Evolutionary conservation across 2,888 invertebrate species (phyloP), one percentile per base, ranked within the genome.

Genomic region (Drosophila colorata): DNA sequence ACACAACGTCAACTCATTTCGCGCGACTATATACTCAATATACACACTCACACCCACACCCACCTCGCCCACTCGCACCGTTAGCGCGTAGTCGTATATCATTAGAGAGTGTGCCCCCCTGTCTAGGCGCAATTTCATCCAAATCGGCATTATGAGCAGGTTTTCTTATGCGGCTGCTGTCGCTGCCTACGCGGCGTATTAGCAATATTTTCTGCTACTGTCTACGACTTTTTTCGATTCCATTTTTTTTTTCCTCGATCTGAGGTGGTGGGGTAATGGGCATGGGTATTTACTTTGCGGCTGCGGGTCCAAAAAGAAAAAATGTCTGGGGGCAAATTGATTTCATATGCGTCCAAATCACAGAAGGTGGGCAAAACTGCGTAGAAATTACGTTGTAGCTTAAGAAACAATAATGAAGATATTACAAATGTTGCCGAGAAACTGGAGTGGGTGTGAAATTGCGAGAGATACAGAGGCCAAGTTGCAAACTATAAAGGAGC

Each of bases 71-170:
- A 18, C 13, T 23, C 31, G 58, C 55, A 63, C 63, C 43, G 43
- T 47, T 56, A 56, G 49, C 71, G 43, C 49, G 44, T 56, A 53
- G 63, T 69, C 76, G 88, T 85, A 83, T 86, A 86, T 85, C 88
- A 87, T 83, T 87, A 77, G 80, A 74, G 68, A 31, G 53, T 23
- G 25, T 57, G 55, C 52, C 63, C 43, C 31, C 58, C 33, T 41
- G 68, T 64, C 74, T 70, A 80, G 80, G 71, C 67, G 65, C 65
- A 66, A 63, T 74, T 77, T 68, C 74, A 80, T 80, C 87, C 71
- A 51, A 86, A 88, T 79, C 70, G 67, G 69, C 67, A 79, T 88
- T 87, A 82, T 85, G 74, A 74, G 71, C 83, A 82, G 80, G 77
- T 77, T 79, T 76, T 67, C 65, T 59, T 74, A 44, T 60, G 64